A percentile compares a stretch with the other conserved stretches of the same genome.
These are phyloP conservation scores for Botia kubotai DNA, from an alignment of 2,797 vertebrate genomes.

Conservation along the genomic window DNA sequence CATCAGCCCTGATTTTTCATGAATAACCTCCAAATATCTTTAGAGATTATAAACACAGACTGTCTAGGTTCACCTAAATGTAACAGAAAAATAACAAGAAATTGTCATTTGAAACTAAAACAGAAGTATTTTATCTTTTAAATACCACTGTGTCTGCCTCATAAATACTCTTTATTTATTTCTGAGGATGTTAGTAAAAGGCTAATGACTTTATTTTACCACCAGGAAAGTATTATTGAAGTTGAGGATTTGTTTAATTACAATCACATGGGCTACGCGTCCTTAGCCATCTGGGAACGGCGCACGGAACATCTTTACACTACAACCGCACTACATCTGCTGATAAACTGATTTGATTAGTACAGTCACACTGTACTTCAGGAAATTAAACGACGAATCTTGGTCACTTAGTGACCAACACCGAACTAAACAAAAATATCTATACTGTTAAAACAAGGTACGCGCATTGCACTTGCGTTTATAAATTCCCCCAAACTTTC, in stretches of 20 bases:
- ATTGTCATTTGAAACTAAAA: background rate
- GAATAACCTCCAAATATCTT: constrained; percentile 26
- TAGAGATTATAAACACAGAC: constrained; percentile 39
- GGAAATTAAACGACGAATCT: background rate
- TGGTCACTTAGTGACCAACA: background rate
- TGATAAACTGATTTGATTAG: constrained; percentile 1
- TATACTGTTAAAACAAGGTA: background rate
- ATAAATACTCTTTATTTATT: constrained; percentile 3
- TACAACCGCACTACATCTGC: constrained; percentile 10
- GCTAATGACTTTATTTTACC: constrained; percentile 50
- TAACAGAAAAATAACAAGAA: background rate
- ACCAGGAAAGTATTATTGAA: constrained; percentile 44
- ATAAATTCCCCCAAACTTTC: background rate
- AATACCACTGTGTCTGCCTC: background rate
- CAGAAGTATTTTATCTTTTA: background rate
- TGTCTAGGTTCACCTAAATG: constrained; percentile 13
- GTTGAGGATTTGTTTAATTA: constrained; percentile 48
- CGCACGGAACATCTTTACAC: background rate
- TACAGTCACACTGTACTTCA: background rate
- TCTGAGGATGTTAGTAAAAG: constrained; percentile 29
- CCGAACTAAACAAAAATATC: background rate
- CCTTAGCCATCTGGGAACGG: constrained; percentile 23
- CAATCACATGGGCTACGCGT: constrained; percentile 52
- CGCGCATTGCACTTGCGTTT: background rate
- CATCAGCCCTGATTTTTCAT: constrained; percentile 38